Evolutionary conservation across 2,888 invertebrate species (phyloP).

Genomic region (Thereva unica): DNA sequence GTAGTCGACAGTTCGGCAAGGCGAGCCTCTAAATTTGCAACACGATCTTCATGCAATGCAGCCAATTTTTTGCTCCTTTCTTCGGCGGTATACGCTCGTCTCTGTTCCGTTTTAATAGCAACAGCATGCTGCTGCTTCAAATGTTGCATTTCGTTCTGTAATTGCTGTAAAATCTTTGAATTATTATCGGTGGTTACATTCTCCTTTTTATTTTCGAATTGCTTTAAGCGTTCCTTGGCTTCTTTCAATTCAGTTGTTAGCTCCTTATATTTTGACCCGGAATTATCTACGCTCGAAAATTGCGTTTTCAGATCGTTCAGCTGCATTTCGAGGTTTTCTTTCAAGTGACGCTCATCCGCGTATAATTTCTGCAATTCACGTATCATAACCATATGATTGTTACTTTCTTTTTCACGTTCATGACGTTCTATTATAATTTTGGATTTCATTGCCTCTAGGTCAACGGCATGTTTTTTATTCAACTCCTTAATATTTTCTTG

Average conservation of each 20-base stretch:
- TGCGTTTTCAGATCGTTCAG: slow-evolving; percentile 61
- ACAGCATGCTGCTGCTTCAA: slow-evolving; percentile 74
- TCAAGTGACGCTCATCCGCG: slow-evolving; percentile 72
- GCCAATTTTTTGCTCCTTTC: slow-evolving; percentile 70
- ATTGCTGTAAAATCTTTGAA: slow-evolving; percentile 62
- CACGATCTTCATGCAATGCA: slow-evolving; percentile 74
- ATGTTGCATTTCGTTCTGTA: slow-evolving; percentile 74
- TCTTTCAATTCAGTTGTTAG: slow-evolving; percentile 68
- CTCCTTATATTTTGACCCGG: slow-evolving; percentile 57
- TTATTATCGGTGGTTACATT: slow-evolving; percentile 57
- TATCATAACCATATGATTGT: slow-evolving; percentile 76
- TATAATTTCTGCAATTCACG: slow-evolving; percentile 79
- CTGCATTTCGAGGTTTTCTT: slow-evolving; percentile 73
- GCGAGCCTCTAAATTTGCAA: slow-evolving; percentile 73
- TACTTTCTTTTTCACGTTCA: slow-evolving; percentile 80
- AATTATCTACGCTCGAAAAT: slow-evolving; percentile 53
- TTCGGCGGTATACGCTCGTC: slow-evolving; percentile 72
- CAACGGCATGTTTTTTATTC: slow-evolving; percentile 63
- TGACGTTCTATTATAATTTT: slow-evolving; percentile 77
- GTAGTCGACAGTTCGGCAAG: slow-evolving; percentile 79
- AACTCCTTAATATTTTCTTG: slow-evolving; percentile 65
- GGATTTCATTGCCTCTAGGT: slow-evolving; percentile 70
- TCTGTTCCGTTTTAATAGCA: slow-evolving; percentile 74
- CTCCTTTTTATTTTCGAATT: slow-evolving; percentile 60
- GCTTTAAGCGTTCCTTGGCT: slow-evolving; percentile 66